Evolutionary conservation across 2,797 vertebrate species (phyloP).

Genomic region (Echiichthys vipera): DNA sequence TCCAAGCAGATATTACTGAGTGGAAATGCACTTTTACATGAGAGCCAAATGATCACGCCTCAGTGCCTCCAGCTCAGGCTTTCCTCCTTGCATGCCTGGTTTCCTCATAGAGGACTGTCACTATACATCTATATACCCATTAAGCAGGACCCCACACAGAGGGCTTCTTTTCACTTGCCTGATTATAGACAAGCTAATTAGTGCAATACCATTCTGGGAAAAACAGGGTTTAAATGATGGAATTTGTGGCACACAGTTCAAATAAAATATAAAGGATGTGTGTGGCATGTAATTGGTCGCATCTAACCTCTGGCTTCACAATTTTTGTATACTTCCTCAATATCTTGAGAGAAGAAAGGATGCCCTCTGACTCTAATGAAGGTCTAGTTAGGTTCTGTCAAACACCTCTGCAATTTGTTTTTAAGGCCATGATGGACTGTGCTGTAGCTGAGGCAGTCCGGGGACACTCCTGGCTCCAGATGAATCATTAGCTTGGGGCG

Average conservation of each 20-base stretch:
- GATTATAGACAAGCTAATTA: slow-evolving; percentile 73
- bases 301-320: slow-evolving; percentile 23
- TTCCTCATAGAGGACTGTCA: slow-evolving; percentile 75
- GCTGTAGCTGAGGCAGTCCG: neutral
- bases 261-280: slow-evolving; percentile 21
- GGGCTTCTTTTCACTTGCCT: slow-evolving; percentile 52
- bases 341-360: slow-evolving; percentile 1
- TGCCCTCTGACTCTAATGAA: slow-evolving; percentile 20
- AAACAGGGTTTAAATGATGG: slow-evolving; percentile 43
- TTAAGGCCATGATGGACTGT: slow-evolving; percentile 3
- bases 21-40: slow-evolving; percentile 54
- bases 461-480: slow-evolving; percentile 24
- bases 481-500: slow-evolving; percentile 45
- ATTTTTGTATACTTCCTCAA: neutral
- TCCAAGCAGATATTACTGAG: slow-evolving; percentile 34
- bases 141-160: slow-evolving; percentile 54
- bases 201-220: slow-evolving; percentile 39
- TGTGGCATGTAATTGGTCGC: slow-evolving; percentile 27
- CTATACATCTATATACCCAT: slow-evolving; percentile 74
- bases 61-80: slow-evolving; percentile 60
- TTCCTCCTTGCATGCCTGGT: slow-evolving; percentile 59
- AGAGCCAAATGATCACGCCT: slow-evolving; percentile 58
- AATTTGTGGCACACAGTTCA: slow-evolving; percentile 42
- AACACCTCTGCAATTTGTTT: slow-evolving; percentile 24
- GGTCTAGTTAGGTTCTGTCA: slow-evolving; percentile 21